Evolutionary conservation across 1,140 invertebrate genomes (phyloP), one percentile per base, ranked within the genome.

Genomic region (Platorchestia sp.): DNA sequence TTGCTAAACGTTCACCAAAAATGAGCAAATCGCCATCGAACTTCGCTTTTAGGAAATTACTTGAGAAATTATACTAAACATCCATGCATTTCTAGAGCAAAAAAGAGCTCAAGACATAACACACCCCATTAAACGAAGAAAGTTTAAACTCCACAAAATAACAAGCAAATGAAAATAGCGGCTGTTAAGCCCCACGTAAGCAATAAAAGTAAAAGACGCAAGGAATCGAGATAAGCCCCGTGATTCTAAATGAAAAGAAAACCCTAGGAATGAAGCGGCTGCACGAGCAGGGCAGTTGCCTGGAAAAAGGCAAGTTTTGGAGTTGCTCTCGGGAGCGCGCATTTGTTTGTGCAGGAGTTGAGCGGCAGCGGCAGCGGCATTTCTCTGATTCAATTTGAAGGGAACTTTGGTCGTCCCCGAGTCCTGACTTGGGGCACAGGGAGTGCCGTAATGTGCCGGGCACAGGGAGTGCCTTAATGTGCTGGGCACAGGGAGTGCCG

Each of bases 341-440:
- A 93, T 47, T 93, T 93, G 91, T 93, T 93, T 93, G 36, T 47
- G 43, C 44, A n/a, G 45, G 40, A 93, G 45, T 47, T 93, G 43
- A 45, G 45, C 45, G 43, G 43, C 91, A 40, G 43, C 44, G 3
- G 44, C 91, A 5, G 45, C n/a, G 6, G 91, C 45, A 93, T 93
- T 93, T 47, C 91, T 93, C 45, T 93, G 91, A 93, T 93, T 93
- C 91, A 93, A 93, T 93, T 93, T 93, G 44, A 47, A 44, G 91
- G 91, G 16, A 93, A 93, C 91, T 93, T 93, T 93, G 47, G 91
- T 44, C 45, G 40, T 93, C 44, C 44, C 45, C 14, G 41, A 16
- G 91, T 47, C 91, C 19, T 93, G 44, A 42, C 91, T 45, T 44
- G 45, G 40, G 41, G 10, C 43, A 47, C 45, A 42, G 45, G 91